phyloP scores from a whole-genome alignment of 1,140 invertebrate species.

The Bathynomus jamesi region DNA sequence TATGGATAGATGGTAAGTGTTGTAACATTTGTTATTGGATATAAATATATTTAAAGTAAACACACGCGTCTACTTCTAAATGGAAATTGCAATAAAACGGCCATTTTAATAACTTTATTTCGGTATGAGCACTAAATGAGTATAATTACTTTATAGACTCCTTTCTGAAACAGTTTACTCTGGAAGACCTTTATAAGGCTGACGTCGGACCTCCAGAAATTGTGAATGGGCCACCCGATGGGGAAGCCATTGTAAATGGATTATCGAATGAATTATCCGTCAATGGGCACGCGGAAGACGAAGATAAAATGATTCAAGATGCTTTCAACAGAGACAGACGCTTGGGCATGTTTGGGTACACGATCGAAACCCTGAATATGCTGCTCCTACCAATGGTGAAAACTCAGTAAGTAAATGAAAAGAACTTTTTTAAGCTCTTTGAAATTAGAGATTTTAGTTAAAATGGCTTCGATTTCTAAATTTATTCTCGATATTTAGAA shows the following conservation, averaged over 20 bases:
- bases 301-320: conserved; percentile 37
- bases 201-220: conserved; percentile 38
- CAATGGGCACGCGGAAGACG: neutral
- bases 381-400: conserved; percentile 92
- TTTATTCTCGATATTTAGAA: too few relatives aligned
- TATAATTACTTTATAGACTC: too few relatives aligned
- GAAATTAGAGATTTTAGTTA: too few relatives aligned
- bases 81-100: too few relatives aligned
- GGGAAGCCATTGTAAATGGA: conserved; percentile 37
- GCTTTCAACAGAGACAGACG: conserved; percentile 60
- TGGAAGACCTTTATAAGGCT: conserved; percentile 55
- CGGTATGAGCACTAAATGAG: too few relatives aligned
- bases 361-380: conserved; percentile 89
- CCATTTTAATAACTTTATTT: too few relatives aligned
- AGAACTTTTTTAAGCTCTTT: conserved; percentile 21
- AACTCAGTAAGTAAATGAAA: conserved; percentile 86
- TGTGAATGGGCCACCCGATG: conserved; percentile 36
- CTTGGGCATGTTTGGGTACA: conserved; percentile 86
- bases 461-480: too few relatives aligned
- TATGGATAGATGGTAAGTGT: too few relatives aligned
- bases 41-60: too few relatives aligned
- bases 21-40: too few relatives aligned
- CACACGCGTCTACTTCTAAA: too few relatives aligned
- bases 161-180: conserved; percentile 63
- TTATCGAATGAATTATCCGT: neutral